phyloP scores from a whole-genome alignment of 2,113 vertebrate species.

The Crypturellus undulatus region DNA sequence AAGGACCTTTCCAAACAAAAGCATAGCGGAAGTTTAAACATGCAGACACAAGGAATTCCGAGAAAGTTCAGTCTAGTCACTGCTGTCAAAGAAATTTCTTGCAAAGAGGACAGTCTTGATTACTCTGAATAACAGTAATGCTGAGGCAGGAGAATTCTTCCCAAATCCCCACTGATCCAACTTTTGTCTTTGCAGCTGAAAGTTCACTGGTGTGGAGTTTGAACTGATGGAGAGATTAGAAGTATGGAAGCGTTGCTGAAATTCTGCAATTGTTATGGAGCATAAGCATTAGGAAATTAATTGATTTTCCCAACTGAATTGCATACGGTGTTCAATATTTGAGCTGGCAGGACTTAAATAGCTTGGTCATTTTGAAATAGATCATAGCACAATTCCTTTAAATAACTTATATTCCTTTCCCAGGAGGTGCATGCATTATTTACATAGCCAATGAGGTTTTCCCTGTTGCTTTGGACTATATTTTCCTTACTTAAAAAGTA shows the following conservation, averaged over 20 bases:
- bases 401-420: not conserved
- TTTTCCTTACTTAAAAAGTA: constrained; percentile 39
- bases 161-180: not conserved
- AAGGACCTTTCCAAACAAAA: not conserved
- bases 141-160: constrained; percentile 24
- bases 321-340: not conserved
- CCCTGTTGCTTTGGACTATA: constrained; percentile 20
- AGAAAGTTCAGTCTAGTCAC: not conserved
- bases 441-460: not conserved
- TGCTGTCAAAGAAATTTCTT: constrained; percentile 12
- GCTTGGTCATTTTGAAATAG: not conserved
- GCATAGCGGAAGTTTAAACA: not conserved
- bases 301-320: constrained; percentile 28
- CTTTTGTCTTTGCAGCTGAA: not conserved
- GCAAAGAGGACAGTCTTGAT: not conserved
- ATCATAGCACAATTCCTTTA: constrained; percentile 4
- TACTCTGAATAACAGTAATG: not conserved
- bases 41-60: not conserved
- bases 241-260: not conserved
- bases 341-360: constrained; percentile 20
- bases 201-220: not conserved
- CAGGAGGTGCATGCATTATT: not conserved
- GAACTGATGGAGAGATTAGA: constrained; percentile 38
- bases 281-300: constrained; percentile 27
- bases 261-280: constrained; percentile 29